Conservation (phyloP, 1,140 invertebrate species). For the Drosophila repleta region DNA sequence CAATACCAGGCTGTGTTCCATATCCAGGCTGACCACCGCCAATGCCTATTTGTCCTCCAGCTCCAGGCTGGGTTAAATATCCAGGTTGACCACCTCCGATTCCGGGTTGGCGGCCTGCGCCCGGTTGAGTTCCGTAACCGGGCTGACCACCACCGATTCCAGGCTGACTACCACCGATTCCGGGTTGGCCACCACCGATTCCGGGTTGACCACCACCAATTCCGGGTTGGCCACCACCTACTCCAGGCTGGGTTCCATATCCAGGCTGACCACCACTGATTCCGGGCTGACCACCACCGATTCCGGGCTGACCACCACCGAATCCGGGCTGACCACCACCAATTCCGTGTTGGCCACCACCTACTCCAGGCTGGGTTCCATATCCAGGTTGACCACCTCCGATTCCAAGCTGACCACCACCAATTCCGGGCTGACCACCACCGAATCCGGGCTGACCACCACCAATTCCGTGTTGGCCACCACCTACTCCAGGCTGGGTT, state of each 20-base stretch:
- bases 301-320: constrained; percentile 4
- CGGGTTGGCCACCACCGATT: constrained; percentile 24
- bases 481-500: background rate
- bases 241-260: constrained; percentile 12
- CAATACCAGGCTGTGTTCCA: constrained; percentile 18
- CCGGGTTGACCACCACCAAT: constrained; percentile 16
- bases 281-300: background rate
- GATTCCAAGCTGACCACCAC: constrained; percentile 1
- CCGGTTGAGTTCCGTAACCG: constrained; percentile 24
- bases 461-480: constrained; percentile 7
- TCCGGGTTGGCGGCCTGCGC: background rate
- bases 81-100: constrained; percentile 13
- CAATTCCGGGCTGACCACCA: constrained; percentile 22
- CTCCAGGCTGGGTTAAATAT: constrained; percentile 13
- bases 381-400: constrained; percentile 17
- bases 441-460: background rate
- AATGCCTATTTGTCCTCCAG: constrained; percentile 15
- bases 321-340: constrained; percentile 2
- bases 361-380: constrained; percentile 17
- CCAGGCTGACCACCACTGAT: constrained; percentile 18
- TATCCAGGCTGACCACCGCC: constrained; percentile 6
- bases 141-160: constrained; percentile 22
- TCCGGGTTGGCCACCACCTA: constrained; percentile 13
- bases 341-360: constrained; percentile 4
- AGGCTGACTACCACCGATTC: constrained; percentile 15